Evolutionary conservation across 2,797 vertebrate genomes (phyloP).

Genomic region (Toxotes lorentzi): DNA sequence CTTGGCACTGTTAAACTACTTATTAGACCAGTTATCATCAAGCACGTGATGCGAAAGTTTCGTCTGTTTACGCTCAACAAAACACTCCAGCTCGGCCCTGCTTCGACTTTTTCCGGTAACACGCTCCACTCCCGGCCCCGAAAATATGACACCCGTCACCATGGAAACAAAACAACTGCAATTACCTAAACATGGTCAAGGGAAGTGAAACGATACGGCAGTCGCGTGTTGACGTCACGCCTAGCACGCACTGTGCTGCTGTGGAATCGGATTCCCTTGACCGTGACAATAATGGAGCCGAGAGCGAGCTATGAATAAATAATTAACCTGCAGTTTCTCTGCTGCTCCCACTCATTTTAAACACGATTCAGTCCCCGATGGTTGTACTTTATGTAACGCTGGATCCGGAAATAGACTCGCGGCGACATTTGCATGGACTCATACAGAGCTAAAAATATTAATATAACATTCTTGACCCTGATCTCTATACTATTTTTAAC

Average conservation of each 20-base stretch:
- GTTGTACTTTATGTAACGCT: constrained; percentile 55
- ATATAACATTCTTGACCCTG: background rate
- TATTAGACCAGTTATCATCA: constrained; percentile 9
- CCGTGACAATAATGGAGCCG: constrained; percentile 62
- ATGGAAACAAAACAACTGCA: constrained; percentile 83
- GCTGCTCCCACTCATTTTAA: constrained; percentile 60
- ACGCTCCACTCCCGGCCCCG: constrained; percentile 24
- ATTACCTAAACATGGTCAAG: constrained; percentile 88
- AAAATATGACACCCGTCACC: constrained; percentile 74
- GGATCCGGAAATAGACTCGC: constrained; percentile 42
- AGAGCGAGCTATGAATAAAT: constrained; percentile 73
- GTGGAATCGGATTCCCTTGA: constrained; percentile 80
- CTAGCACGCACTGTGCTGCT: constrained; percentile 71
- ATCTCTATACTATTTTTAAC: background rate
- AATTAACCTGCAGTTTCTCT: constrained; percentile 63
- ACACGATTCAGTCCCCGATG: constrained; percentile 21
- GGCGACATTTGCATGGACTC: constrained; percentile 29
- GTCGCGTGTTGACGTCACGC: constrained; percentile 80
- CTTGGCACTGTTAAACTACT: background rate
- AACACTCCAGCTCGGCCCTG: constrained; percentile 4
- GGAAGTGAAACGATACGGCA: constrained; percentile 75
- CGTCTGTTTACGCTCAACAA: constrained; percentile 20
- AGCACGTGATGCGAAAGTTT: constrained; percentile 36
- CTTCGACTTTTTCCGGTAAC: constrained; percentile 72
- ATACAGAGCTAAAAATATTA: constrained; percentile 9